Evolutionary conservation across 2,113 vertebrate genomes (phyloP).

Genomic region (Crotalus horridus): DNA sequence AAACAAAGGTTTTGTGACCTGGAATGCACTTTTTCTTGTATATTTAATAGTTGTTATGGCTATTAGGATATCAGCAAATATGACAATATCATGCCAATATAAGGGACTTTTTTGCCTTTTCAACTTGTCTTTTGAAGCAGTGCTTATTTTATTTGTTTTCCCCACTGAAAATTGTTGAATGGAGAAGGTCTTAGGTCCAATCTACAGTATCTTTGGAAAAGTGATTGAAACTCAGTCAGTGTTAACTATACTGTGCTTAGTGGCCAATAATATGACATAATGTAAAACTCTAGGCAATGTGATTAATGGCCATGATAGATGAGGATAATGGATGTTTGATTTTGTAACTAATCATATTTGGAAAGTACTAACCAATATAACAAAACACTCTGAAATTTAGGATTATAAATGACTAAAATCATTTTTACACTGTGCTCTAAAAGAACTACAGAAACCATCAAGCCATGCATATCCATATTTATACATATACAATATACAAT

Average conservation of each 20-base stretch:
- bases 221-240: background rate
- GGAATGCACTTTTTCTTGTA: background rate
- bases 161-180: background rate
- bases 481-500: background rate
- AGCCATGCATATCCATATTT: background rate
- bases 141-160: background rate
- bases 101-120: background rate
- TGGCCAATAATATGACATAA: background rate
- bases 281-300: background rate
- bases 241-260: background rate
- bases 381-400: background rate
- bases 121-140: background rate
- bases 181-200: background rate
- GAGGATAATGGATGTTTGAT: background rate
- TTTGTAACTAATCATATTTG: background rate
- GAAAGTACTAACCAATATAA: background rate
- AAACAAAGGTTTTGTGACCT: background rate
- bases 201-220: background rate
- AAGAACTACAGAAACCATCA: background rate
- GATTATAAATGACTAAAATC: background rate
- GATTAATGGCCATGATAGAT: background rate
- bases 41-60: background rate
- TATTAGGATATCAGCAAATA: background rate
- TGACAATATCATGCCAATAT: background rate
- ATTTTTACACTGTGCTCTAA: background rate